Conservation (phyloP, 2,113 vertebrate genomes). For the Platycercus adscitus region DNA sequence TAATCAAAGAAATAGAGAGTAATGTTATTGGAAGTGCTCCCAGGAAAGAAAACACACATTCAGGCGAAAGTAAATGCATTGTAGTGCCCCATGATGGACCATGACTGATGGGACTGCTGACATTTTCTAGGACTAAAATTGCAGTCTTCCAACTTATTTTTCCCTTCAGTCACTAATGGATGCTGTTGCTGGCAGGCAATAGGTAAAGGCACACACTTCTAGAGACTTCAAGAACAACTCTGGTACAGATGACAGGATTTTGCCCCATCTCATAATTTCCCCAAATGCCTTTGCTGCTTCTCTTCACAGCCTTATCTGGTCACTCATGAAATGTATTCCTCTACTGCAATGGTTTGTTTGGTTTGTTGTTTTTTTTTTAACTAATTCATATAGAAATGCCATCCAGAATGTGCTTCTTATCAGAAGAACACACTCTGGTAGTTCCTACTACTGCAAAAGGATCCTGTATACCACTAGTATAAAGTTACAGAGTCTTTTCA, state of each 20-base stretch:
- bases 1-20: background rate
- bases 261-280: background rate
- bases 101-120: fast-evolving
- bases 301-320: background rate
- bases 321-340: background rate
- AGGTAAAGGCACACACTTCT: background rate
- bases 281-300: background rate
- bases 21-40: background rate
- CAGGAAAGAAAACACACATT: fast-evolving
- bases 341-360: background rate
- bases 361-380: background rate
- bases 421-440: background rate
- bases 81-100: background rate
- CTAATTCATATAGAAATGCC: background rate
- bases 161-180: background rate
- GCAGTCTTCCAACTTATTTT: background rate
- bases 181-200: background rate
- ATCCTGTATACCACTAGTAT: background rate
- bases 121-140: background rate
- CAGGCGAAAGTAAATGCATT: background rate
- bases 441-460: background rate
- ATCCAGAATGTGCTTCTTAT: background rate
- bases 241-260: background rate
- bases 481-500: background rate
- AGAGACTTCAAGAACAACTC: background rate